Percentiles rank a stretch among this genome's conserved stretches.
phyloP scores from a whole-genome alignment of 53 echinoderm and acorn worm genomes.

The Zoroaster sp. region DNA sequence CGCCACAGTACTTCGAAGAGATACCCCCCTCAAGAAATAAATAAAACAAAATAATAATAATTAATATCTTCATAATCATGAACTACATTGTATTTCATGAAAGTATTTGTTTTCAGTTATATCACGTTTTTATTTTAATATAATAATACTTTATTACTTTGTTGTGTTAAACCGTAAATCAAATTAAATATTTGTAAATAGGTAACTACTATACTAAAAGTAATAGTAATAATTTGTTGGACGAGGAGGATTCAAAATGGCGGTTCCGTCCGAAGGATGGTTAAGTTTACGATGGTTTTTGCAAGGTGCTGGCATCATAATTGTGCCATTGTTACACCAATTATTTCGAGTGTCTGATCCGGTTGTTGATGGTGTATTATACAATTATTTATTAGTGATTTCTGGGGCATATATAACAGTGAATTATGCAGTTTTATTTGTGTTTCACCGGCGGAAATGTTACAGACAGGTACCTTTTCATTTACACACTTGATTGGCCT shows the following conservation, averaged over 20 bases:
- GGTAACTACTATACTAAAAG: not conserved
- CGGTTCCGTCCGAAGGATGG: constrained; percentile 76
- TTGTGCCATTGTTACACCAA: constrained; percentile 68
- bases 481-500: not conserved
- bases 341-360: constrained; percentile 46
- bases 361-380: constrained; percentile 24
- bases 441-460: constrained; percentile 71
- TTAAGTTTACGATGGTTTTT: constrained; percentile 90
- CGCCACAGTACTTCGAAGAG: too few relatives aligned
- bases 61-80: too few relatives aligned
- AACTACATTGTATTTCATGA: too few relatives aligned
- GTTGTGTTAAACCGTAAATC: not conserved
- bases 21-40: not conserved
- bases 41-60: not conserved
- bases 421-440: constrained; percentile 76
- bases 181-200: not conserved
- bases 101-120: not conserved
- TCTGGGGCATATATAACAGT: constrained; percentile 70
- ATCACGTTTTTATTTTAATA: not conserved
- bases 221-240: not conserved
- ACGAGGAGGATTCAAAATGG: constrained; percentile 51
- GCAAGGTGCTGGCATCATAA: constrained; percentile 71
- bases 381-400: constrained; percentile 54
- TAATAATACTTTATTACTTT: not conserved
- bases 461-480: constrained; percentile 66